Base-by-base conservation (phyloP, 2,888 invertebrate genomes). In the Acronicta alni region DNA sequence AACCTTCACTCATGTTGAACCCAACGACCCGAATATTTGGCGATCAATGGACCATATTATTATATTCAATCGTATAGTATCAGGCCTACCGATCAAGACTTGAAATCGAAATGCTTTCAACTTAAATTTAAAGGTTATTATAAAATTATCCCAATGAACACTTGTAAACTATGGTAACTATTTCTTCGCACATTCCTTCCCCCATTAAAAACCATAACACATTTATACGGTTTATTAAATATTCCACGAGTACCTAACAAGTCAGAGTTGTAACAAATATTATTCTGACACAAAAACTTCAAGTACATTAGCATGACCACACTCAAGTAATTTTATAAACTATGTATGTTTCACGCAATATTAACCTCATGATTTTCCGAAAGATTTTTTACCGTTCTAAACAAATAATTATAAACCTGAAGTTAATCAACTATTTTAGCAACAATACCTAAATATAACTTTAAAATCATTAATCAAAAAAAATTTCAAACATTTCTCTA, bases 181-280 rank as follows among this genome's bases (percentile, higher is more conserved):
- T 53, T 12, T 16, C 7, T 42, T 52, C 59, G 63, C 63, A 14
- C 38, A 58, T 58, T 55, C 51, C 59, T 59, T 45, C 67, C 44
- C 68, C 59, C 52, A 57, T 53, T 57, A 32, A 54, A 56, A 42
- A 38, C 26, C 42, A 12, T 30, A 30, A 47, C 6, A 53, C 42
- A 38, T 52, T 52, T 68, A 23, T 18, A 55, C 9, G 43, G 10
- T 12, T 18, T 4, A 23, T 42, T 52, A 35, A 38, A 44, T 44
- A 53, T 38, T 52, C 35, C 20, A 68, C 52, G 53, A 52, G 30
- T n/a, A n/a, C n/a, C n/a, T n/a, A n/a, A n/a, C 17, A 43, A 32
- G 68, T 52, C 69, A 67, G 67, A 46, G 57, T 68, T 57, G 16
- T 43, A 67, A 67, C 47, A 67, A 69, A 67, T 67, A 64, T 57